phyloP scores from a whole-genome alignment of 2,113 vertebrate species.

The Lagopus muta region DNA sequence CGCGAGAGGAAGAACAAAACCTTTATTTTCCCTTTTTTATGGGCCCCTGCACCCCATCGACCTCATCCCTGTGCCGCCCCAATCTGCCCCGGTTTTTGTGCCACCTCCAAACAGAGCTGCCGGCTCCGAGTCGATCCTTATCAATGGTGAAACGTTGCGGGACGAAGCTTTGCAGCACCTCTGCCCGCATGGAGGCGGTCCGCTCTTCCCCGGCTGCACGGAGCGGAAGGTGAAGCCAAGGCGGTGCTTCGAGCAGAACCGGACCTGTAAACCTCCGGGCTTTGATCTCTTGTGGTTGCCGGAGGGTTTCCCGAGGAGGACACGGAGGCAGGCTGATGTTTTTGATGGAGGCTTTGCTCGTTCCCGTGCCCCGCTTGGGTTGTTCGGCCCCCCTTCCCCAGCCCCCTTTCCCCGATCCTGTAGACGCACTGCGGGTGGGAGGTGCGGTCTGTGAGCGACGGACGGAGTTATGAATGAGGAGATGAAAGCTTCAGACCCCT shows the following conservation, averaged over 20 bases:
- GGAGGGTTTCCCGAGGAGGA: background rate
- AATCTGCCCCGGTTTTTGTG: too few species aligned
- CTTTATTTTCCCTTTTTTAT: too few species aligned
- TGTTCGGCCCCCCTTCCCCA: background rate
- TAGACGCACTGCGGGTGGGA: rapidly evolving
- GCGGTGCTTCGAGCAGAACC: rapidly evolving
- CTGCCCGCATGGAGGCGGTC: rapidly evolving
- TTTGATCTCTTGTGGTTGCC: too few species aligned
- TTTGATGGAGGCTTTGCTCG: background rate
- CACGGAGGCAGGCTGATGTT: rapidly evolving
- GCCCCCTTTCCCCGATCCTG: too few species aligned
- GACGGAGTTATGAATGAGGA: too few species aligned
- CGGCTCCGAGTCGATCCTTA: rapidly evolving
- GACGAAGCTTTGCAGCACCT: rapidly evolving
- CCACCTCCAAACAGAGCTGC: background rate
- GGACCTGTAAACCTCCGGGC: too few species aligned
- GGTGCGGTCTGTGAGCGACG: rapidly evolving
- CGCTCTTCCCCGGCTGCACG: background rate
- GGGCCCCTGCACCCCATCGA: too few species aligned
- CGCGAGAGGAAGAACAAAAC: background rate
- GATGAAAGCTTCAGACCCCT: background rate
- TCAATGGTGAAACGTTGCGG: rapidly evolving
- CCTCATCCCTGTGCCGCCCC: too few species aligned
- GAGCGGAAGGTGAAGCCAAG: rapidly evolving
- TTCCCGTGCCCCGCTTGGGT: background rate